Evolutionary conservation across 1,140 invertebrate species (phyloP).

Genomic region (Solen grandis): DNA sequence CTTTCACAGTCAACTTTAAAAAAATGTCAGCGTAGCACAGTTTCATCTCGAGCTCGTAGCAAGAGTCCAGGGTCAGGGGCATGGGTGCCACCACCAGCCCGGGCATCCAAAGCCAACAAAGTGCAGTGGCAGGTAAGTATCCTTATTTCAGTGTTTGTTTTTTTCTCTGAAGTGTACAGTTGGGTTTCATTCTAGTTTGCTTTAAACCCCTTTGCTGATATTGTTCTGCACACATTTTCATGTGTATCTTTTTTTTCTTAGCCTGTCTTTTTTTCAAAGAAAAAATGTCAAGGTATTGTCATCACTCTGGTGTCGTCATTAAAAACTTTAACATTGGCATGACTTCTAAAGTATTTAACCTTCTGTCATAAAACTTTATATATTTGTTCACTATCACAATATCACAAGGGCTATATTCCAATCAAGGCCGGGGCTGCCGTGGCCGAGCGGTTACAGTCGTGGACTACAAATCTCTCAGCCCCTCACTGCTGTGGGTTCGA

Average conservation of each 20-base stretch:
- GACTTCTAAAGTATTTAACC: too few relatives aligned
- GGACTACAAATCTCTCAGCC: neutral
- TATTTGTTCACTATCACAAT: too few relatives aligned
- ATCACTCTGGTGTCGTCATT: too few relatives aligned
- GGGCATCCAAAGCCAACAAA: constrained; percentile 72
- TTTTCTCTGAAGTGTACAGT: neutral
- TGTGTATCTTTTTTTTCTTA: too few relatives aligned
- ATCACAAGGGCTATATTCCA: too few relatives aligned
- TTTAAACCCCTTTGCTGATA: too few relatives aligned
- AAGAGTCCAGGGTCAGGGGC: constrained; percentile 72
- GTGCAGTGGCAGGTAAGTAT: constrained; percentile 76
- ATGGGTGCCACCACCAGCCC: constrained; percentile 79
- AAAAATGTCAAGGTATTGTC: too few relatives aligned
- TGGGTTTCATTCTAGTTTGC: neutral
- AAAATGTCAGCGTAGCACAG: constrained; percentile 46
- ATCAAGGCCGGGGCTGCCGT: neutral
- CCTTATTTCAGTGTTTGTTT: neutral
- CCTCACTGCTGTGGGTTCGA: neutral
- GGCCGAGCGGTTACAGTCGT: neutral
- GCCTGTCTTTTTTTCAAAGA: too few relatives aligned
- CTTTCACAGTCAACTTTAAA: constrained; percentile 30
- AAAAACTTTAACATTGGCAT: too few relatives aligned
- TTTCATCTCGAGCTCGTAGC: constrained; percentile 63
- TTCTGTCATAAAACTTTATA: too few relatives aligned
- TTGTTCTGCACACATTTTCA: too few relatives aligned